These are phyloP conservation scores for Sciaenops ocellatus DNA, from an alignment of 2,797 vertebrate genomes.

Conservation along the genomic window DNA sequence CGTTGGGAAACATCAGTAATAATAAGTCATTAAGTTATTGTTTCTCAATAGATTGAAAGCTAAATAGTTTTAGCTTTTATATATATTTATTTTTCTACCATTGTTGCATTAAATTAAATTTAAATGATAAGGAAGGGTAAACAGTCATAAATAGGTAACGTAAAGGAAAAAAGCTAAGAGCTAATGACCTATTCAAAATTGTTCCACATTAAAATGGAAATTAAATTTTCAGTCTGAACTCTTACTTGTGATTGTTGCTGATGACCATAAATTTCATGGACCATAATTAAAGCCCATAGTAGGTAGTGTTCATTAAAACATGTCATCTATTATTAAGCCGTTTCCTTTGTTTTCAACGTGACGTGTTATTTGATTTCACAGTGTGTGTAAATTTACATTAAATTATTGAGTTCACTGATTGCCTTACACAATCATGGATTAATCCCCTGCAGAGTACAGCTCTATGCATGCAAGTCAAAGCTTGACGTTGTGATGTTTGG, in stretches of 20 bases:
- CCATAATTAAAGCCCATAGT: not conserved
- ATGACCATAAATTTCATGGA: not conserved
- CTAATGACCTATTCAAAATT: not conserved
- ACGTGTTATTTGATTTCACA: not conserved
- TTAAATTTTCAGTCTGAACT: too few species aligned
- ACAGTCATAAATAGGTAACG: not conserved
- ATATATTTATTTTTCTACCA: too few species aligned
- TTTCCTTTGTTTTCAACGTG: not conserved
- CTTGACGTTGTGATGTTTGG: conserved; percentile 47
- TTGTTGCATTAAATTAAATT: too few species aligned
- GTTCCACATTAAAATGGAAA: too few species aligned
- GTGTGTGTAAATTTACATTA: conserved; percentile 15
- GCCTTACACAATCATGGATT: conserved; percentile 4
- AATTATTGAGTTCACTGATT: conserved; percentile 27
- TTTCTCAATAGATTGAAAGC: too few species aligned
- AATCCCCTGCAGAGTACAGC: conserved; percentile 22
- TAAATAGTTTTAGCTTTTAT: too few species aligned
- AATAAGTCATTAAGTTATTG: too few species aligned
- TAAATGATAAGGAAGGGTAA: not conserved
- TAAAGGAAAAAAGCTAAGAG: not conserved
- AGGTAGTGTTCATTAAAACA: not conserved
- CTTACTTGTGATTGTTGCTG: too few species aligned
- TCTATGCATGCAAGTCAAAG: conserved; percentile 25
- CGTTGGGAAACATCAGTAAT: too few species aligned
- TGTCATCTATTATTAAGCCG: not conserved